Evolutionary conservation across 1,140 invertebrate genomes (phyloP).

Genomic region (Grapholita molesta): DNA sequence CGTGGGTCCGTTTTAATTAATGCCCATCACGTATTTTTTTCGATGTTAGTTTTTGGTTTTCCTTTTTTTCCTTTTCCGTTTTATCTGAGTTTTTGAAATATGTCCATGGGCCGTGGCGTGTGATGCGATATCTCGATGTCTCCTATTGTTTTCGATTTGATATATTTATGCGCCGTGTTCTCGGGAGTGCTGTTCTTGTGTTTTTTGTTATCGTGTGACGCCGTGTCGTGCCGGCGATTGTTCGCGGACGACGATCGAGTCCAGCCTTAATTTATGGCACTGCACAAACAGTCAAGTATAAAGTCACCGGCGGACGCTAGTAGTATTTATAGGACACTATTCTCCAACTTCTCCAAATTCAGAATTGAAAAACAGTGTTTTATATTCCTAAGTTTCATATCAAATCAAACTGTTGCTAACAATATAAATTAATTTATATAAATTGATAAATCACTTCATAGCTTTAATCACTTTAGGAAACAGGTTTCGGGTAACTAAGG

Average conservation of each 20-base stretch:
- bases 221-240: conserved; percentile 53
- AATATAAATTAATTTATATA: too few relatives aligned
- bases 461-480: too few relatives aligned
- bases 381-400: too few relatives aligned
- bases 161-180: conserved; percentile 71
- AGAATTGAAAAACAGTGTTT: too few relatives aligned
- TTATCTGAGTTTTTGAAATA: conserved; percentile 70
- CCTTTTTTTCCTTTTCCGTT: conserved; percentile 40
- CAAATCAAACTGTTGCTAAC: too few relatives aligned
- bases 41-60: conserved; percentile 57
- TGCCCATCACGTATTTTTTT: conserved; percentile 77
- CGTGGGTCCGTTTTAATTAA: conserved; percentile 77
- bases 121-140: conserved; percentile 72
- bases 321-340: conserved; percentile 1
- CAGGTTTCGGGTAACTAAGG: too few relatives aligned
- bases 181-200: conserved; percentile 53
- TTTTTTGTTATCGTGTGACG: conserved; percentile 56
- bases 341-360: neutral
- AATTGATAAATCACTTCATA: too few relatives aligned
- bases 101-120: conserved; percentile 62
- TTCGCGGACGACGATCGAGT: conserved; percentile 33
- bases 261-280: conserved; percentile 57
- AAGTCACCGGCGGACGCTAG: conserved; percentile 6
- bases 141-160: conserved; percentile 76
- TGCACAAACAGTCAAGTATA: conserved; percentile 30